Conservation (phyloP, 1,140 invertebrate species). For the Pseudoatta argentina region DNA sequence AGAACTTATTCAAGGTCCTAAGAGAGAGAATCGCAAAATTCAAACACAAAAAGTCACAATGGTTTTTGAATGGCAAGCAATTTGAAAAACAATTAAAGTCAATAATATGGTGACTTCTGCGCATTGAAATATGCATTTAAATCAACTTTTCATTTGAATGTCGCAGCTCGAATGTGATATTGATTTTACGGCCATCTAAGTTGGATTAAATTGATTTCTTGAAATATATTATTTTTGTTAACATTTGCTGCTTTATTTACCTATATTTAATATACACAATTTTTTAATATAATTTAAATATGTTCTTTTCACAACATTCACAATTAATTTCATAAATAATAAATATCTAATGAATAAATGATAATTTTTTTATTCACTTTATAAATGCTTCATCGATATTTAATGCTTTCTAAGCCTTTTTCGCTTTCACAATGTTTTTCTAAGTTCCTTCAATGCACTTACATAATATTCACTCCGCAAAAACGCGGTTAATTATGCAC, state of each 20-base stretch:
- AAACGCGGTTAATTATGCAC: too few species aligned
- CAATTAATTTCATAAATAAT: background rate
- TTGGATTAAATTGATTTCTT: background rate
- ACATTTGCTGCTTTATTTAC: background rate
- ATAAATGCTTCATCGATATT: background rate
- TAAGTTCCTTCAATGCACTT: too few species aligned
- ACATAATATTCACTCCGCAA: too few species aligned
- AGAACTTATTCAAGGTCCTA: too few species aligned
- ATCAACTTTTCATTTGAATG: background rate
- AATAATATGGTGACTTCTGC: background rate
- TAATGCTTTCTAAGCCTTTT: too few species aligned
- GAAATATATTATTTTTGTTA: background rate
- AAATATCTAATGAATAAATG: background rate
- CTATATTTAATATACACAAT: background rate
- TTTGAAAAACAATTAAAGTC: background rate
- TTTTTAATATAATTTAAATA: background rate
- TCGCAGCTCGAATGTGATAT: background rate
- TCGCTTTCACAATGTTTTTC: too few species aligned
- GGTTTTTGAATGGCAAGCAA: background rate
- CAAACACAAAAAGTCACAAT: background rate
- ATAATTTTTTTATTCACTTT: background rate
- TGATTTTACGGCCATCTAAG: background rate
- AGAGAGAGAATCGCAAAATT: background rate
- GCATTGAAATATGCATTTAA: background rate
- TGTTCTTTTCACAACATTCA: background rate